Conservation (phyloP, 30 jellyfish, hydroid and myxozoan species). For the Cassiopea xamachana region DNA sequence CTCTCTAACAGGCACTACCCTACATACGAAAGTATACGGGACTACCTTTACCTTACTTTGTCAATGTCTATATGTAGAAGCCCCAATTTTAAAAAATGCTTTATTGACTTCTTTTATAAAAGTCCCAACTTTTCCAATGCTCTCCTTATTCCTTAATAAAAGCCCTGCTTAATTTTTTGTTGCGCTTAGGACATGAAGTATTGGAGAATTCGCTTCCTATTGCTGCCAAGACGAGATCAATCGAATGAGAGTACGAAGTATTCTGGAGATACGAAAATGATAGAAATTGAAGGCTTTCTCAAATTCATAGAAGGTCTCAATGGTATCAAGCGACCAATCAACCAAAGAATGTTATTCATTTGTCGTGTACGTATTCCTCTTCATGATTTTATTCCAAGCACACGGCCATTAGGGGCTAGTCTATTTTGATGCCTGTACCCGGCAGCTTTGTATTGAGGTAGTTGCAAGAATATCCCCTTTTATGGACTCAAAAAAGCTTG, state of each 20-base stretch:
- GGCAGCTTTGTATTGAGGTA: too few relatives aligned
- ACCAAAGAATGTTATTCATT: conserved; percentile 73
- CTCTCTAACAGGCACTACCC: too few relatives aligned
- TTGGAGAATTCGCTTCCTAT: conserved; percentile 86
- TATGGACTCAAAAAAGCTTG: too few relatives aligned
- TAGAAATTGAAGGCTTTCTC: conserved; percentile 84
- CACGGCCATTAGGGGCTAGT: too few relatives aligned
- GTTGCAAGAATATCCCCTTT: too few relatives aligned
- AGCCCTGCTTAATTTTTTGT: not conserved
- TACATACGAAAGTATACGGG: too few relatives aligned
- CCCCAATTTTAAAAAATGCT: too few relatives aligned
- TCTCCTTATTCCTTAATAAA: not conserved
- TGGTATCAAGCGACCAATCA: conserved; percentile 71
- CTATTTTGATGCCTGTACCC: too few relatives aligned
- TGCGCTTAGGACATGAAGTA: conserved; percentile 76
- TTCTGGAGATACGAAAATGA: conserved; percentile 74
- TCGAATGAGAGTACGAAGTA: conserved; percentile 40
- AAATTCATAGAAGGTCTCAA: conserved; percentile 85
- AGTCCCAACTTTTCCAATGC: not conserved
- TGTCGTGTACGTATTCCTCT: conserved; percentile 69
- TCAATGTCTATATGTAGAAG: too few relatives aligned
- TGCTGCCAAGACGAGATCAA: conserved; percentile 77
- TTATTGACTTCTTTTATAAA: too few relatives aligned
- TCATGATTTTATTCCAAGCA: too few relatives aligned
- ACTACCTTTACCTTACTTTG: too few relatives aligned